A percentile compares a stretch with the other conserved stretches of the same genome.
Evolutionary conservation across 2,113 vertebrate species (phyloP).

Genomic region (Pollimyrus isidori): DNA sequence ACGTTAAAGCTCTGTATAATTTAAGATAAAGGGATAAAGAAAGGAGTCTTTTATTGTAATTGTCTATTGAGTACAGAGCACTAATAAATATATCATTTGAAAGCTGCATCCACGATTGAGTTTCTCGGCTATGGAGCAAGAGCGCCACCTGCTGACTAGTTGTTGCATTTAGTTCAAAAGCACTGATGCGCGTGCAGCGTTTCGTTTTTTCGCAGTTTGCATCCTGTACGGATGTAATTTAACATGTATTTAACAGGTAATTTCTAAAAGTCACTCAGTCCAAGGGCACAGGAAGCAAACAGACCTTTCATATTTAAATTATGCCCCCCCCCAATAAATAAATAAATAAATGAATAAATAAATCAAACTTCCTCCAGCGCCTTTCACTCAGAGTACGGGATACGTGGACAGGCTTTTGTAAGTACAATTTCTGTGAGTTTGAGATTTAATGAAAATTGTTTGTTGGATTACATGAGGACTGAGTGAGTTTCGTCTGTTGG

Average conservation of each 20-base stretch:
- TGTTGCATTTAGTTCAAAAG: neutral
- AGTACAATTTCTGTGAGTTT: neutral
- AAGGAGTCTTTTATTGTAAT: neutral
- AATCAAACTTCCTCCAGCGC: no score
- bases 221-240: neutral
- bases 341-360: no score
- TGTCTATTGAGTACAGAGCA: neutral
- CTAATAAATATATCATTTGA: neutral
- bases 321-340: no score
- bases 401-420: neutral
- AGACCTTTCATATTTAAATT: neutral
- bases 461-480: neutral
- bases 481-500: neutral
- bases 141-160: constrained; percentile 3
- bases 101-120: neutral
- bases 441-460: neutral
- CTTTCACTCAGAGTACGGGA: neutral
- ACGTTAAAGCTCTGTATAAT: neutral
- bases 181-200: neutral
- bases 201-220: neutral
- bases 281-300: neutral
- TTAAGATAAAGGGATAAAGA: neutral
- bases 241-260: neutral
- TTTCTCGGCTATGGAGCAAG: neutral
- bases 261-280: neutral